Conservation (phyloP, 2,797 vertebrate species). For the Adelosebastes latens region DNA sequence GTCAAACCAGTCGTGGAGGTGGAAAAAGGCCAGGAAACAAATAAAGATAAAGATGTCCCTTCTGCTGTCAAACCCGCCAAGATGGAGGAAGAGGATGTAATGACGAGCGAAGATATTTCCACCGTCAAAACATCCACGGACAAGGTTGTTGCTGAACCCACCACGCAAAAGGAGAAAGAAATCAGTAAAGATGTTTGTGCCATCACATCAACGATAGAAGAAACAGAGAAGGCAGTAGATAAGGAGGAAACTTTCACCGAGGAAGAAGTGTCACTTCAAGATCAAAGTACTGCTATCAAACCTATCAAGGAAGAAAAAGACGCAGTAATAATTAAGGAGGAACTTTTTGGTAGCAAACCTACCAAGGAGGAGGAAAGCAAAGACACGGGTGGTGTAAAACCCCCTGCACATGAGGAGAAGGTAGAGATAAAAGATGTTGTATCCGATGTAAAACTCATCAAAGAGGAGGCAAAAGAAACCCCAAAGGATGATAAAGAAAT, state of each 20-base stretch:
- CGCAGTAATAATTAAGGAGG: slow-evolving; percentile 9
- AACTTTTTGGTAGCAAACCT: slow-evolving; percentile 20
- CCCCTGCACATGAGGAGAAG: slow-evolving; percentile 21
- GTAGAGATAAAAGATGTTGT: slow-evolving; percentile 21
- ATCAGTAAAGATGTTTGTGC: slow-evolving; percentile 26
- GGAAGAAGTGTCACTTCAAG: slow-evolving; percentile 21
- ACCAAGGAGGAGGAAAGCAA: slow-evolving; percentile 33
- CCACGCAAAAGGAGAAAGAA: slow-evolving; percentile 27
- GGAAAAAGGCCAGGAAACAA: slow-evolving; percentile 23
- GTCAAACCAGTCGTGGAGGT: slow-evolving; percentile 13
- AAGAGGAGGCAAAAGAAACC: slow-evolving; percentile 47
- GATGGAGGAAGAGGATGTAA: slow-evolving; percentile 26
- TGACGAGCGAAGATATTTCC: slow-evolving; percentile 9
- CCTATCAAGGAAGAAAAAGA: slow-evolving; percentile 35
- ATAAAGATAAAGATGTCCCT: slow-evolving; percentile 13
- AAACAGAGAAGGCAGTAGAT: slow-evolving; percentile 11
- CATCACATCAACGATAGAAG: slow-evolving; percentile 20
- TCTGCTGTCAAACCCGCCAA: slow-evolving; percentile 6
- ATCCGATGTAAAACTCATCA: slow-evolving; percentile 29
- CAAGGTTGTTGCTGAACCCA: background rate
- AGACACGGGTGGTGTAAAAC: slow-evolving; percentile 15
- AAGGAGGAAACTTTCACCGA: slow-evolving; percentile 23
- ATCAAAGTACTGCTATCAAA: slow-evolving; percentile 15
- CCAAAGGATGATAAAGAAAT: slow-evolving; percentile 31
- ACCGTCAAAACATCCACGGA: slow-evolving; percentile 25